phyloP scores from a whole-genome alignment of 2,797 vertebrate species.

The Antennarius maculatus region DNA sequence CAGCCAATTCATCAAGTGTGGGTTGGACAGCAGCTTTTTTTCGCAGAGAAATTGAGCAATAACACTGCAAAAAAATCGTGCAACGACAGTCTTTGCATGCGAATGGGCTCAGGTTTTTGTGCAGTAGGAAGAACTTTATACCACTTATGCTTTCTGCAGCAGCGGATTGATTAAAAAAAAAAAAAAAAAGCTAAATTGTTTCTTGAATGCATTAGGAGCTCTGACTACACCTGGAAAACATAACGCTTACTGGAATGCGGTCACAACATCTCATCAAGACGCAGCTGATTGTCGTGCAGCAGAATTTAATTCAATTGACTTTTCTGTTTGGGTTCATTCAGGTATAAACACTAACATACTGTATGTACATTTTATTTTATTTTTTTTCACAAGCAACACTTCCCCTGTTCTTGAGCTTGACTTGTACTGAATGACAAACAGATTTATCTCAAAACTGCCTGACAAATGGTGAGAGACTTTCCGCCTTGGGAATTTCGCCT shows the following conservation, averaged over 20 bases:
- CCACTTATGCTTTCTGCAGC: neutral
- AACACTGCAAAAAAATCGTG: too few species aligned
- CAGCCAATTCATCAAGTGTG: too few species aligned
- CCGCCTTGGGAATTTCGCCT: slow-evolving; percentile 54
- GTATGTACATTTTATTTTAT: neutral
- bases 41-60: too few species aligned
- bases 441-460: slow-evolving; percentile 28
- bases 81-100: too few species aligned
- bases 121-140: neutral
- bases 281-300: too few species aligned
- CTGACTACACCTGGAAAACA: slow-evolving; percentile 1
- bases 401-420: neutral
- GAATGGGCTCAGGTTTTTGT: neutral
- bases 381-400: neutral
- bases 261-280: too few species aligned
- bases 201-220: neutral
- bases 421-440: slow-evolving; percentile 25
- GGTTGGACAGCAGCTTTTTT: too few species aligned
- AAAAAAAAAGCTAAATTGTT: neutral
- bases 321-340: too few species aligned
- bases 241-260: too few species aligned
- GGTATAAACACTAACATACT: neutral
- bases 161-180: slow-evolving; percentile 9
- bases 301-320: neutral
- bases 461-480: slow-evolving; percentile 38